Base-by-base conservation (phyloP, 2,797 vertebrate genomes). In the Cyprinodon diabolis region DNA sequence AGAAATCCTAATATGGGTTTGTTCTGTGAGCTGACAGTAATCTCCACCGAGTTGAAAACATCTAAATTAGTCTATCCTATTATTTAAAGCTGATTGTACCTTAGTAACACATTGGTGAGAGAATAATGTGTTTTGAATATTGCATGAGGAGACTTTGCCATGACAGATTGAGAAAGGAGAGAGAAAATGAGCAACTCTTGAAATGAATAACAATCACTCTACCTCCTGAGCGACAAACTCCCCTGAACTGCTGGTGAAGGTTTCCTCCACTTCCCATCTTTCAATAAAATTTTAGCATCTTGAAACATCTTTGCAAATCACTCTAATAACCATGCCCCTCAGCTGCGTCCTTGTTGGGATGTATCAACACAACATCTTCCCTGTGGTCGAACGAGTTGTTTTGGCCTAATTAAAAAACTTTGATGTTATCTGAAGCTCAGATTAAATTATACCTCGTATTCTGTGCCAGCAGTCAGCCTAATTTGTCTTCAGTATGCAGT, bases 371-470 rank as follows among this genome's bases (percentile, higher is more conserved):
- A 84, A 45, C 71, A 75, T 91, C 86, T 86, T 84, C 84, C 89
- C 91, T 17, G 68, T 70, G 86, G 89, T 84, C 74, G 75, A 84
- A 55, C 66, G 74, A 89, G 80, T 66, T 56, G 79, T 81, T 90
- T 86, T 89, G 75, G 81, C 84, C 77, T 91, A 92, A 94, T 95
- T 94, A 94, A 91, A 91, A 89, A 83, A 92, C 84, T 93, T 91
- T 86, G 84, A 91, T 90, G 60, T 76, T 77, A 91, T 92, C 86
- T 35, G 15, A 78, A 80, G 87, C 88, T 68, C 68, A 90, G 89
- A 92, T 90, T 89, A 86, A 91, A 92, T 76, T 75, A 92, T 91
- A 90, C 78, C 89, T 91, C 88, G 92, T 82, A 87, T 88, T 91
- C 76, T 76, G 81, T 84, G 90, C 92, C 91, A 89, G 89, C 84